Evolutionary conservation across 2,888 invertebrate genomes (phyloP), one percentile per base, ranked within the genome.

Genomic region (Acanthosepion esculentum): DNA sequence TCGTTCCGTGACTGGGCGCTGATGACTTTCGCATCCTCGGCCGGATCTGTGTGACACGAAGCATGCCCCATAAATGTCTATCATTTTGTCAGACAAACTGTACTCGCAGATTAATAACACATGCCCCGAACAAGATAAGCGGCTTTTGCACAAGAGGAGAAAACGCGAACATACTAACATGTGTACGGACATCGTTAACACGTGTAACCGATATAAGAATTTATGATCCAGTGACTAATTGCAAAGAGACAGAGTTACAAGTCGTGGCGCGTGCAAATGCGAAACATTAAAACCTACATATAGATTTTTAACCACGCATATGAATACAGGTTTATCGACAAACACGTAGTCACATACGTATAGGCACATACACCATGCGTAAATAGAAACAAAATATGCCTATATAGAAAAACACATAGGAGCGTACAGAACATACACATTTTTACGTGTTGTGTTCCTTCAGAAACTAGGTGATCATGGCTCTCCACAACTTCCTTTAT

Each of bases 21-120:
- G 78, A 78, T 78, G 78, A 78, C 78, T 78, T 78, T 78, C 12
- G 78, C 78, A 78, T 78, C n/a, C 78, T 78, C 78, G 78, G 78
- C 78, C 78, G 78, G 78, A 78, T 78, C 78, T 78, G 78, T 78
- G 78, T 78, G 78, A 78, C 78, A n/a, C 78, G 78, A 78, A 78
- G 78, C 78, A 78, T 78, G n/a, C 15, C 78, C 78, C 78, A 78
- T 78, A 78, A 78, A 78, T 78, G 78, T 78, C 78, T 78, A 78
- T 78, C 78, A n/a, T n/a, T 78, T 78, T 78, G 78, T 78, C 78
- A 78, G 78, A n/a, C 78, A n/a, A 78, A 15, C n/a, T 18, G 78
- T 78, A 78, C n/a, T n/a, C n/a, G 78, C n/a, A n/a, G 78, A 78
- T 78, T 78, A 78, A 78, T 78, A 78, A 78, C 78, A 78, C 78